A percentile compares a stretch with the other conserved stretches of the same genome.
Evolutionary conservation across 92 coral and sea anemone genomes (phyloP).

Genomic region (Plumapathes pennacea): DNA sequence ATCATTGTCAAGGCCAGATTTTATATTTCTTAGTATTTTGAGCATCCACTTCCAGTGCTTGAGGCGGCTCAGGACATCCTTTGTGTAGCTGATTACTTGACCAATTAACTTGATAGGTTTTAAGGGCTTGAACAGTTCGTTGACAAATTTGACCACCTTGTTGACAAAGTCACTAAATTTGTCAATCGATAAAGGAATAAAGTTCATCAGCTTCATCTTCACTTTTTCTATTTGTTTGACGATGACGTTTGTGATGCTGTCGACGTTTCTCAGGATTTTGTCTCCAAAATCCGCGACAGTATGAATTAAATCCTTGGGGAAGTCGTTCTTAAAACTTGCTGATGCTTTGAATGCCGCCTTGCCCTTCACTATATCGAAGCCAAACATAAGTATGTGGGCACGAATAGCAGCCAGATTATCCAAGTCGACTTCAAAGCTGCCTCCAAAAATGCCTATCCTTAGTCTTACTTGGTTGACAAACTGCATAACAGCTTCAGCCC

Average conservation of each 20-base stretch:
- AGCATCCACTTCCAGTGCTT: constrained; percentile 73
- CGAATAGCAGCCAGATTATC: constrained; percentile 69
- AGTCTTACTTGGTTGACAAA: constrained; percentile 68
- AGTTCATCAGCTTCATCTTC: constrained; percentile 32
- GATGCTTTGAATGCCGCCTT: constrained; percentile 82
- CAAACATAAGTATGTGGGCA: constrained; percentile 66
- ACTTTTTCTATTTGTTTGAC: constrained; percentile 43
- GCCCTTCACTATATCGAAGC: constrained; percentile 67
- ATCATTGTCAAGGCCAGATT: too few relatives aligned
- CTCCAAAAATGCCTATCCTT: constrained; percentile 80
- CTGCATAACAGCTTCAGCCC: constrained; percentile 69
- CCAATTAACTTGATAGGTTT: constrained; percentile 27
- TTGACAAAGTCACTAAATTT: constrained; percentile 49
- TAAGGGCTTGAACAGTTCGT: constrained; percentile 19
- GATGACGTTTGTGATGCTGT: constrained; percentile 49
- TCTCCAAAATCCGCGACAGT: constrained; percentile 61
- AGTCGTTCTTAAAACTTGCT: constrained; percentile 76
- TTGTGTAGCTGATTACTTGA: constrained; percentile 10
- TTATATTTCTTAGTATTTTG: constrained; percentile 39
- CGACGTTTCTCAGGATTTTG: constrained; percentile 40
- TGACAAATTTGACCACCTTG: constrained; percentile 35
- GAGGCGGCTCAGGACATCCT: constrained; percentile 6
- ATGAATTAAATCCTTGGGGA: constrained; percentile 79
- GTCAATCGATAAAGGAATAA: constrained; percentile 36
- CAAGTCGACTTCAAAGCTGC: constrained; percentile 67